These are phyloP conservation scores for Corvus cornix DNA, from an alignment of 2,113 vertebrate species.

Conservation along the genomic window DNA sequence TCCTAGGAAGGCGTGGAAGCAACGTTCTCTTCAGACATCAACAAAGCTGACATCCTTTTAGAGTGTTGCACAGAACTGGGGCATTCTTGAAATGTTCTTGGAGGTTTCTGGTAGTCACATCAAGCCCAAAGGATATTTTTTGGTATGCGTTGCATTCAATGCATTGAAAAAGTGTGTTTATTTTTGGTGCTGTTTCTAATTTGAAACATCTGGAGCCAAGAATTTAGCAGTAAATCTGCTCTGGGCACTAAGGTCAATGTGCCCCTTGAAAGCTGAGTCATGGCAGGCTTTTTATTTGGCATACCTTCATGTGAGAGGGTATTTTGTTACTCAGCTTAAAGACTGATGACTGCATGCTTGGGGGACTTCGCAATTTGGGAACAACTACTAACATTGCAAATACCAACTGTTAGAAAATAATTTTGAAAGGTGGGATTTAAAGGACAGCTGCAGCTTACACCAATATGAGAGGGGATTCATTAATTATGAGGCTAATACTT, in stretches of 20 bases:
- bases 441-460: neutral
- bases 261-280: neutral
- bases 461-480: neutral
- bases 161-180: neutral
- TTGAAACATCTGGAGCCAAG: neutral
- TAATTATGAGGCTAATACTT: neutral
- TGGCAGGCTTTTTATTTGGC: neutral
- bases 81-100: neutral
- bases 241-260: neutral
- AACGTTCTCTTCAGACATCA: neutral
- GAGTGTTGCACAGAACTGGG: neutral
- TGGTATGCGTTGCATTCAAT: neutral
- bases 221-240: neutral
- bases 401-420: neutral
- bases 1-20: neutral
- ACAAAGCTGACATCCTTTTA: neutral
- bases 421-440: neutral
- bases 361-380: neutral
- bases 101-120: neutral
- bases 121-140: neutral
- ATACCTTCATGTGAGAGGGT: neutral
- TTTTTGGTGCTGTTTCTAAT: neutral
- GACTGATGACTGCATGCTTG: neutral
- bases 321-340: neutral
- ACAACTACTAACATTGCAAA: neutral